Evolutionary conservation across 2,113 vertebrate genomes (phyloP), one percentile per base, ranked within the genome.

Genomic region (Hymenochirus boettgeri): DNA sequence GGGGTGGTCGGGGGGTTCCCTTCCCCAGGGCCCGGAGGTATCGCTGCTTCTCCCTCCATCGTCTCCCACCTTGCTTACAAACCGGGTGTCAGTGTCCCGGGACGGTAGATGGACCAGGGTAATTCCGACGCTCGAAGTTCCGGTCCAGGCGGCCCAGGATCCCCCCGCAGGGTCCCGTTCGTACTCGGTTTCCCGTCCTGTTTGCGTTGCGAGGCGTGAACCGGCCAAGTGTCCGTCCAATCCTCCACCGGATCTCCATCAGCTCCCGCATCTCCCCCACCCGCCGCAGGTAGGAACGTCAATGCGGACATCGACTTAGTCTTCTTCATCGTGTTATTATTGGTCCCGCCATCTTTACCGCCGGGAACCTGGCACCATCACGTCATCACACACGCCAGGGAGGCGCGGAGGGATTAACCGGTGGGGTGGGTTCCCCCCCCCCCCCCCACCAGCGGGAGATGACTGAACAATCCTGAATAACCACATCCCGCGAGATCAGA

Each of bases 101-200:
- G 54, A 57, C 62, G 61, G 54, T 64, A 71, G 61, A 71, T 58
- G 47, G 69, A 54, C 31, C 59, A 35, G 11, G 54, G 54, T 31
- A 64, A 71, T 33, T 51, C 39, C 18, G 47, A 45, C 21, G 39
- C 46, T 63, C 53, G 46, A 71, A 63, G 61, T 63, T 56, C 13
- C 69, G 69, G 69, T 71, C 69, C 50, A 71, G 47, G 33, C 61
- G 58, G 18, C 69, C 69, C 61, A 71, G 48, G 33, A 71, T 71
- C n/a, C 22, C 69, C 69, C 6, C 69, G 54, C 19, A 71, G 25
- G 24, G 69, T 64, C 7, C 69, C 62, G 46, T 18, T 71, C 69
- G 25, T 64, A 71, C 46, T 71, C 69, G 1, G 61, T n/a, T n/a
- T 51, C 6, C 69, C 69, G 19, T 71, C 62, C 55, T 63, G 61